These are phyloP conservation scores for Solea senegalensis DNA, from an alignment of 2,113 vertebrate species.

Conservation along the genomic window DNA sequence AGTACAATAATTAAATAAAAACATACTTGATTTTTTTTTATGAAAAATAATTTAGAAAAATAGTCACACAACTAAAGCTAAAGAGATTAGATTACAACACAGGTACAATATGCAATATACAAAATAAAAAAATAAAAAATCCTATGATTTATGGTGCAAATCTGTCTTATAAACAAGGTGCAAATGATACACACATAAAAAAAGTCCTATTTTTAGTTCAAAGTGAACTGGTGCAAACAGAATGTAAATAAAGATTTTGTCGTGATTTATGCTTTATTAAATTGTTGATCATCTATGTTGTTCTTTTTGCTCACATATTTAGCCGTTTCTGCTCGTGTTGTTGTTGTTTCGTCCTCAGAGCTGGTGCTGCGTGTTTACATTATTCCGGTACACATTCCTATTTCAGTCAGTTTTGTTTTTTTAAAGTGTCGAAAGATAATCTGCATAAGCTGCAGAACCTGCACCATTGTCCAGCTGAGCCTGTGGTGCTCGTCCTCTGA, in stretches of 20 bases:
- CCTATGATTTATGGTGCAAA: background rate
- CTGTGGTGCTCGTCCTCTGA: conserved; percentile 54
- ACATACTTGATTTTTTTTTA: background rate
- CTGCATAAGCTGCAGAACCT: background rate
- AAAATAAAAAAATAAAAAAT: background rate
- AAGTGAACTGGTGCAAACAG: conserved; percentile 29
- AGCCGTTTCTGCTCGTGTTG: conserved; percentile 16
- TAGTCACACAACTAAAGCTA: background rate
- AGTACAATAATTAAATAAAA: background rate
- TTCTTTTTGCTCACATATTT: conserved; percentile 35
- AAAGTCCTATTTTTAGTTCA: conserved; percentile 20
- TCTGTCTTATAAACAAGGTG: conserved; percentile 24
- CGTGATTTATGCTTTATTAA: conserved; percentile 16
- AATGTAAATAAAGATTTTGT: conserved; percentile 63
- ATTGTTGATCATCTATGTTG: conserved; percentile 32
- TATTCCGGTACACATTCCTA: conserved; percentile 13
- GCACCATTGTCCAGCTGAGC: conserved; percentile 30
- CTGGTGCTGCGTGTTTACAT: conserved; percentile 62
- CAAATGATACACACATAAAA: conserved; percentile 19
- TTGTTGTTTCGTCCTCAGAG: conserved; percentile 43
- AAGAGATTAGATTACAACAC: background rate
- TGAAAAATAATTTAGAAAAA: too few relatives aligned
- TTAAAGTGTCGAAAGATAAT: background rate
- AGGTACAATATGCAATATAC: background rate
- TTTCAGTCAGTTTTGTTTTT: conserved; percentile 1